These are phyloP conservation scores for Ochropacha duplaris DNA, from an alignment of 2,888 invertebrate genomes.

Conservation along the genomic window DNA sequence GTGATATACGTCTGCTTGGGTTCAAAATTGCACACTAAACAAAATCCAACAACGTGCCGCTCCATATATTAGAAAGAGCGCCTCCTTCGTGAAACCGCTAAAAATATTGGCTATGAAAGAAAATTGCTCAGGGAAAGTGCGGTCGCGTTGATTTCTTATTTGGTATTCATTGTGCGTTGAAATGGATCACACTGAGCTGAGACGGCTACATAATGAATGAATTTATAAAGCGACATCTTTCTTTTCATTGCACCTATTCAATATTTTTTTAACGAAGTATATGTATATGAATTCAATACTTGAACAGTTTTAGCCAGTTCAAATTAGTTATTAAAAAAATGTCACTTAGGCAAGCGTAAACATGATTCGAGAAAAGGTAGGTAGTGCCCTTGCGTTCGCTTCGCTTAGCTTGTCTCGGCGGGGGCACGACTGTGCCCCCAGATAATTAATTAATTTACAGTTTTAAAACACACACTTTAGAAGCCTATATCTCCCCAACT, in stretches of 20 bases:
- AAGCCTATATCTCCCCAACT: too few relatives aligned
- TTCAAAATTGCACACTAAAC: constrained; percentile 74
- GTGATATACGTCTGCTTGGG: constrained; percentile 67
- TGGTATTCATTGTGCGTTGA: constrained; percentile 76
- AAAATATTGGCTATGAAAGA: constrained; percentile 73
- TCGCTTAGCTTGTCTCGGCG: too few relatives aligned
- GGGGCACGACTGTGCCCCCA: too few relatives aligned
- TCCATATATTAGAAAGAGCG: constrained; percentile 66
- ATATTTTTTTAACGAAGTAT: neutral
- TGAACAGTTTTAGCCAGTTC: neutral
- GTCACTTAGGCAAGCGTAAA: too few relatives aligned
- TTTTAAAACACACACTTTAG: too few relatives aligned
- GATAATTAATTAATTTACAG: too few relatives aligned
- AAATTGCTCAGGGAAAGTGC: constrained; percentile 72
- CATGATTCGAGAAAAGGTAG: too few relatives aligned
- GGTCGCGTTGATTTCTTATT: constrained; percentile 78
- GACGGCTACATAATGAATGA: constrained; percentile 35
- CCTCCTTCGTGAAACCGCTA: constrained; percentile 52
- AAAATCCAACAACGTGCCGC: constrained; percentile 67
- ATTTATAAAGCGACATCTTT: constrained; percentile 25
- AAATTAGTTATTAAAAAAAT: neutral
- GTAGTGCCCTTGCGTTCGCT: too few relatives aligned
- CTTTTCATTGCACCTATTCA: constrained; percentile 5
- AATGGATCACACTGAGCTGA: constrained; percentile 60
- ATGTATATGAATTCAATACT: too few relatives aligned